These are phyloP conservation scores for Macrostomum lignano DNA, from an alignment of 1,140 invertebrate genomes.

Conservation along the genomic window DNA sequence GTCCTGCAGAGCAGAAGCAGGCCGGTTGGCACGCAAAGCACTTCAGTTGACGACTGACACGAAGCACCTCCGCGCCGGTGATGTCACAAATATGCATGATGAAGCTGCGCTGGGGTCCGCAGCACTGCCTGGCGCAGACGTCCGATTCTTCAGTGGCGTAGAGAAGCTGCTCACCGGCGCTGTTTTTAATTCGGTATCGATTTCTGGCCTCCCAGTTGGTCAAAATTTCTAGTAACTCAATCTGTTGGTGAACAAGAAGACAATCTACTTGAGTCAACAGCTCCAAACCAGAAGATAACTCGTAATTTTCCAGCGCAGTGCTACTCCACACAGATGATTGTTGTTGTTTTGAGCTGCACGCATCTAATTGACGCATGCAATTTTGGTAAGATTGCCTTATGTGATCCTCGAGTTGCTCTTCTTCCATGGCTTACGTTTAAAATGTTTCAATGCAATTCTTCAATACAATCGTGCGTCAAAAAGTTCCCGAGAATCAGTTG, in stretches of 20 bases:
- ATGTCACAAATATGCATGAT: slow-evolving; percentile 56
- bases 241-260: slow-evolving; percentile 54
- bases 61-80: slow-evolving; percentile 35
- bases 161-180: slow-evolving; percentile 40
- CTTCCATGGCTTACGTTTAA: too few species aligned
- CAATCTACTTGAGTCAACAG: slow-evolving; percentile 66
- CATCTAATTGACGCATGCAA: too few species aligned
- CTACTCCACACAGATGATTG: too few species aligned
- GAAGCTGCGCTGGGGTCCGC: slow-evolving; percentile 46
- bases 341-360: too few species aligned
- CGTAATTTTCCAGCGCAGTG: too few species aligned
- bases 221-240: slow-evolving; percentile 50
- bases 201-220: slow-evolving; percentile 65
- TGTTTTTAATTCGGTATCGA: slow-evolving; percentile 48
- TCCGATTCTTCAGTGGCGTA: too few species aligned
- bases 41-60: slow-evolving; percentile 14
- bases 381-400: too few species aligned
- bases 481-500: too few species aligned
- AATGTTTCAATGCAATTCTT: too few species aligned
- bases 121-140: slow-evolving; percentile 44
- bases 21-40: slow-evolving; percentile 8
- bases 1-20: slow-evolving; percentile 12
- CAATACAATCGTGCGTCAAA: too few species aligned
- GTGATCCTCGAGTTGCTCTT: too few species aligned
- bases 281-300: slow-evolving; percentile 65